A percentile compares a stretch with the other conserved stretches of the same genome.
These are phyloP conservation scores for Noctua pronuba DNA, from an alignment of 2,888 invertebrate species.

Conservation along the genomic window DNA sequence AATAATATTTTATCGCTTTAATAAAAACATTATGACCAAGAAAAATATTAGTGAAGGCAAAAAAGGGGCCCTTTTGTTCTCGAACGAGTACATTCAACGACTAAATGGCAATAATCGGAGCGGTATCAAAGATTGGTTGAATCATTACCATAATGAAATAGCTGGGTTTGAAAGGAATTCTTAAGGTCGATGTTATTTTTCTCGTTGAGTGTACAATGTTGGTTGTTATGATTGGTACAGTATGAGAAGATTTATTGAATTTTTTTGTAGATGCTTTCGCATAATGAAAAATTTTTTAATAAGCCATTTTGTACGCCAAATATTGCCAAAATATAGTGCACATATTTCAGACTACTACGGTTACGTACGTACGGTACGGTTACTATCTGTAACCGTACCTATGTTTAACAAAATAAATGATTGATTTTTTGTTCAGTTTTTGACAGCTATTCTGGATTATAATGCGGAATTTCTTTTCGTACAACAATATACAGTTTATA, in stretches of 20 bases:
- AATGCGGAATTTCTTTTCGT: not conserved
- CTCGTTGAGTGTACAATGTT: constrained; percentile 28
- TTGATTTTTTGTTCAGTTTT: not conserved
- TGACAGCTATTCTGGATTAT: not conserved
- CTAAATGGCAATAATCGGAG: constrained; percentile 68
- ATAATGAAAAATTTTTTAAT: not conserved
- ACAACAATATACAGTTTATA: not conserved
- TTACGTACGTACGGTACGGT: too few relatives aligned
- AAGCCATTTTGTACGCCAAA: too few relatives aligned
- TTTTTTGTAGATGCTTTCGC: not conserved
- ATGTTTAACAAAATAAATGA: too few relatives aligned
- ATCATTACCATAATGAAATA: constrained; percentile 74
- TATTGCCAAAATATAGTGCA: too few relatives aligned
- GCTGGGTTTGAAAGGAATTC: constrained; percentile 51
- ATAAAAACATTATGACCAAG: constrained; percentile 61
- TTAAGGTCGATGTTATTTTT: constrained; percentile 30
- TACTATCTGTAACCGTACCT: too few relatives aligned
- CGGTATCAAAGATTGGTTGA: constrained; percentile 71
- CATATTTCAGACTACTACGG: too few relatives aligned
- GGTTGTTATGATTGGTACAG: constrained; percentile 20
- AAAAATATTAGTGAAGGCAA: constrained; percentile 57
- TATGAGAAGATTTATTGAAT: not conserved
- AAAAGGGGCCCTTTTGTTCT: constrained; percentile 51
- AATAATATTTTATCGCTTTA: constrained; percentile 61
- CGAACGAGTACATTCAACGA: constrained; percentile 50